A percentile compares a stretch with the other conserved stretches of the same genome.
Evolutionary conservation across 2,888 invertebrate species (phyloP).

Genomic region (Aspidiotus rigidus): DNA sequence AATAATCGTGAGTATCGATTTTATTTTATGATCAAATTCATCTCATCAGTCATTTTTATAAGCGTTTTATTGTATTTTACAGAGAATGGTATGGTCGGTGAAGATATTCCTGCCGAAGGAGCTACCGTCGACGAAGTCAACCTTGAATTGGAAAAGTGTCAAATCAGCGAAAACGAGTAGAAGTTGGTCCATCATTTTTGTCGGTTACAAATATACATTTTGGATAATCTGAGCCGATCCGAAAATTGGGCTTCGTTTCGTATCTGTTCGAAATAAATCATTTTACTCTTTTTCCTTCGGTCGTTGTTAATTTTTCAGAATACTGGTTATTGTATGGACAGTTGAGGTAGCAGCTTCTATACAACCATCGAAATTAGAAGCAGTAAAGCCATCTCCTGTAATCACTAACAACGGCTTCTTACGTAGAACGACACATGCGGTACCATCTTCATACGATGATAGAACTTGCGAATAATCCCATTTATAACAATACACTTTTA

Average conservation of each 20-base stretch:
- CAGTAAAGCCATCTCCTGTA: slow-evolving; percentile 34
- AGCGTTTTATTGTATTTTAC: slow-evolving; percentile 37
- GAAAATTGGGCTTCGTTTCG: no score
- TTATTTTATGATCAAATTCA: slow-evolving; percentile 32
- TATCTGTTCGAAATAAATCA: no score
- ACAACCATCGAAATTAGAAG: slow-evolving; percentile 35
- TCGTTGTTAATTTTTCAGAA: no score
- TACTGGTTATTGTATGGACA: slow-evolving; percentile 5
- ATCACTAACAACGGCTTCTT: slow-evolving; percentile 32
- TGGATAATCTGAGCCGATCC: no score
- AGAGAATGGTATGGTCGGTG: slow-evolving; percentile 37
- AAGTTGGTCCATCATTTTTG: not conserved
- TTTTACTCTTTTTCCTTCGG: no score
- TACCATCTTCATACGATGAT: slow-evolving; percentile 20
- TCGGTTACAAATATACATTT: no score
- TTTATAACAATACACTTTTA: slow-evolving; percentile 29
- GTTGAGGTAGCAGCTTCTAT: slow-evolving; percentile 26
- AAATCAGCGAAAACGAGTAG: slow-evolving; percentile 30
- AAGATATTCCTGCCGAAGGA: slow-evolving; percentile 73
- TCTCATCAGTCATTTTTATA: slow-evolving; percentile 17
- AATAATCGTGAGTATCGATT: slow-evolving; percentile 24
- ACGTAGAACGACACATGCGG: slow-evolving; percentile 21
- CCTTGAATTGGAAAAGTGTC: slow-evolving; percentile 64
- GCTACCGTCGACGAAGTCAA: slow-evolving; percentile 70
- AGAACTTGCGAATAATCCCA: slow-evolving; percentile 35